Base-by-base conservation (phyloP, 2,888 invertebrate species). In the Phaonia tiefii region DNA sequence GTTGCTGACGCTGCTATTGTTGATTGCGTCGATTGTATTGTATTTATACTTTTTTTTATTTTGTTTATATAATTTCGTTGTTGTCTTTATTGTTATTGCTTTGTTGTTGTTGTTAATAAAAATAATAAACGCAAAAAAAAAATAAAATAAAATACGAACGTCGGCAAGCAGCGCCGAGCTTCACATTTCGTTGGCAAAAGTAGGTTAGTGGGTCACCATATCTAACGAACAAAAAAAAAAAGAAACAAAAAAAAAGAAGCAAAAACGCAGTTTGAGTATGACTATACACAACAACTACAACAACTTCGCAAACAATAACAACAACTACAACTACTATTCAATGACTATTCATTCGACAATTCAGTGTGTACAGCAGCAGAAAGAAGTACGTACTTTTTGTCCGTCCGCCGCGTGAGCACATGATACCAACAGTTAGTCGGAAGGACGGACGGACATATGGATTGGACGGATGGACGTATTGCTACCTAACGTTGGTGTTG, bases 141-240 rank as follows among this genome's bases (percentile, higher is more conserved):
- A 70, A 42, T 76, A 73, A 70, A 58, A 31, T 10, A 11, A 51
- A 25, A 63, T 39, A 65, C 56, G 25, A 42, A 37, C 58, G 37
- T 46, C 42, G 20, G 25, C 31, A 11, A 70, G 63, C 56, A 63
- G 42, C 46, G 54, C 49, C 79, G 87, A 88, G 89, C 88, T 88
- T 87, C 90, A 89, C 87, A 85, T 86, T 87, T 86, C 91, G 92
- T 81, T 73, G 73, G 72, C 63, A 93, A 93, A 95, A 94, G 93
- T 95, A 93, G 95, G 95, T 95, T 94, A 95, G 95, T 95, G 93
- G 95, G 95, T 94, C 91, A 88, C 85, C 88, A 86, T 88, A 89
- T 89, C 89, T 88, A 89, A 88, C 85, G 87, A 77, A 78, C 72
- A 77, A 72, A 72, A 78, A 46, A 56, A 67, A 65, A 22, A 67